phyloP scores from a whole-genome alignment of 2,888 invertebrate genomes.

The Schrankia costaestrigalis region DNA sequence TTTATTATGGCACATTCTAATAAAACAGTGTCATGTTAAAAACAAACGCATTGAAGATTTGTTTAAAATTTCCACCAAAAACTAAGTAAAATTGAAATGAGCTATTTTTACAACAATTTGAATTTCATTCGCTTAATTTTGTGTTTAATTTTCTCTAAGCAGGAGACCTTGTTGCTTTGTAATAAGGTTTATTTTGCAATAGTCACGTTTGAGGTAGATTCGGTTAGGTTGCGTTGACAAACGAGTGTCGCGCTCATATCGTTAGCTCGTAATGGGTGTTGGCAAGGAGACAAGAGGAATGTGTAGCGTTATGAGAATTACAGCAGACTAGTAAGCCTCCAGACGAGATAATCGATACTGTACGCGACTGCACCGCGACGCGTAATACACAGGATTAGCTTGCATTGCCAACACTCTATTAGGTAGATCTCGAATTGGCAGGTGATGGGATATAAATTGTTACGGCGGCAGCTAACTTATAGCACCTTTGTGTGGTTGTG shows the following conservation, averaged over 20 bases:
- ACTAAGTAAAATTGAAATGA: too few species aligned
- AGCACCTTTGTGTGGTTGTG: too few species aligned
- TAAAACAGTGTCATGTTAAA: too few species aligned
- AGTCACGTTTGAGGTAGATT: conserved; percentile 27
- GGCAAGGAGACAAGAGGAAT: conserved; percentile 39
- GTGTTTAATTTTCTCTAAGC: conserved; percentile 7
- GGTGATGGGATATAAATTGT: too few species aligned
- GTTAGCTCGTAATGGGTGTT: conserved; percentile 38
- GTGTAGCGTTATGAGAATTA: conserved; percentile 34
- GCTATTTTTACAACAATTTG: conserved; percentile 16
- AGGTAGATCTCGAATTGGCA: too few species aligned
- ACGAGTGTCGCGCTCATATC: conserved; percentile 38
- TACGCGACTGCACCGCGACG: conserved; percentile 4
- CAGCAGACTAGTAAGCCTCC: conserved; percentile 24
- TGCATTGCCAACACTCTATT: conserved; percentile 2
- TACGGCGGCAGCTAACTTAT: too few species aligned
- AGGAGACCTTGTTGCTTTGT: conserved; percentile 8
- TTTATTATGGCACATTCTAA: too few species aligned
- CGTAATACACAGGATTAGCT: conserved; percentile 7
- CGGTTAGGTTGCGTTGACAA: conserved; percentile 37
- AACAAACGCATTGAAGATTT: too few species aligned
- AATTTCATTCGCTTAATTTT: conserved; percentile 22
- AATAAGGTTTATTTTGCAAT: conserved; percentile 22
- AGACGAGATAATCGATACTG: conserved; percentile 9
- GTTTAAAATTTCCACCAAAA: too few species aligned